Evolutionary conservation across 2,113 vertebrate genomes (phyloP).

Genomic region (Mobula birostris): DNA sequence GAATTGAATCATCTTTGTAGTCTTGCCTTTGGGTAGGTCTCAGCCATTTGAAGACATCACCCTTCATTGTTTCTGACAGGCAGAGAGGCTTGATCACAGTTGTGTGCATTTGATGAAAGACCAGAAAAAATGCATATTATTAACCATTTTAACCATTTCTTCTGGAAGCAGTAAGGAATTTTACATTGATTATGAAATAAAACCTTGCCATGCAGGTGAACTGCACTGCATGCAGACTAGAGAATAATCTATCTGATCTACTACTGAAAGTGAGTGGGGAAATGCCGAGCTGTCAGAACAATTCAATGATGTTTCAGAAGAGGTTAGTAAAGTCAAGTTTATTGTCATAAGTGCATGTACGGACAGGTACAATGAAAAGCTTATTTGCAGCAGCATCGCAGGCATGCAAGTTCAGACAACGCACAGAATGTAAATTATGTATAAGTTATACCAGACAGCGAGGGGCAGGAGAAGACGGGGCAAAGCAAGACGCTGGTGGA

Average conservation of each 20-base stretch:
- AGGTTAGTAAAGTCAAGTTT: too few relatives aligned
- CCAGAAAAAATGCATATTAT: constrained; percentile 11
- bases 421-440: too few relatives aligned
- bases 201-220: not conserved
- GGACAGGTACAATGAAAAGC: too few relatives aligned
- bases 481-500: too few relatives aligned
- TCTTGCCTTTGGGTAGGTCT: constrained; percentile 31
- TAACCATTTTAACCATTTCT: not conserved
- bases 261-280: not conserved
- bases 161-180: not conserved
- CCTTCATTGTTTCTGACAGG: constrained; percentile 51
- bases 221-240: not conserved
- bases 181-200: not conserved
- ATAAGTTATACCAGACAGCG: too few relatives aligned
- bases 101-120: constrained; percentile 38
- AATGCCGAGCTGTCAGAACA: not conserved
- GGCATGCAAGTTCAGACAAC: too few relatives aligned
- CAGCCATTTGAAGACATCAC: constrained; percentile 40
- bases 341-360: too few relatives aligned
- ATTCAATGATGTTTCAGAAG: too few relatives aligned
- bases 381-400: too few relatives aligned
- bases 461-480: too few relatives aligned
- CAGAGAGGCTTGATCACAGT: constrained; percentile 41
- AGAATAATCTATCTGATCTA: not conserved
- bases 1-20: constrained; percentile 16